Percentiles rank a stretch among this genome's conserved stretches.
Evolutionary conservation across 2,888 invertebrate genomes (phyloP).

Genomic region (Adineta ricciae): DNA sequence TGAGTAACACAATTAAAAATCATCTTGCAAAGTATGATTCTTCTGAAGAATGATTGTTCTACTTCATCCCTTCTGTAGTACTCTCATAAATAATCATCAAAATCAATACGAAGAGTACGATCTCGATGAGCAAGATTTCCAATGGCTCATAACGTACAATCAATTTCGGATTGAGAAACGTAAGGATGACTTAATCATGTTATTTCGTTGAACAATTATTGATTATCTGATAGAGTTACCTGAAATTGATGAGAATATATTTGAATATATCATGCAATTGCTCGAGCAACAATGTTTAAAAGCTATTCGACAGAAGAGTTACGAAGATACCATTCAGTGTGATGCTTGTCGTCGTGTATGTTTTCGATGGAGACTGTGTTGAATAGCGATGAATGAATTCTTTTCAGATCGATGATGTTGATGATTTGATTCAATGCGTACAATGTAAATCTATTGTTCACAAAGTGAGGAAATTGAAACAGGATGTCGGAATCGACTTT

Average conservation of each 20-base stretch:
- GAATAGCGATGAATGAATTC: too few species aligned
- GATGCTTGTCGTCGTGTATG: not conserved
- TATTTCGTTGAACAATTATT: too few species aligned
- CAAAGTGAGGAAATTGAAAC: not conserved
- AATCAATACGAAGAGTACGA: not conserved
- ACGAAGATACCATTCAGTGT: not conserved
- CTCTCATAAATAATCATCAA: not conserved
- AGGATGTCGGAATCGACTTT: too few species aligned
- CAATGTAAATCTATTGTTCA: not conserved
- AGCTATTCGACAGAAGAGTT: not conserved
- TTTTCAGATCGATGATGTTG: slow-evolving; percentile 16
- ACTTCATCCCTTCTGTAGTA: not conserved
- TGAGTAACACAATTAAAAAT: not conserved
- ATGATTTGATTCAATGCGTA: not conserved
- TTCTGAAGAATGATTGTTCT: not conserved
- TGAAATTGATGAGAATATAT: not conserved
- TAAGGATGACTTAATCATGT: not conserved
- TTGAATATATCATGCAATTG: slow-evolving; percentile 17
- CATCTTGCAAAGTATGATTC: not conserved
- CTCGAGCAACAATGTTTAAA: not conserved
- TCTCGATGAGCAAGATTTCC: slow-evolving; percentile 4
- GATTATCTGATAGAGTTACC: not conserved
- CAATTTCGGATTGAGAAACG: slow-evolving; percentile 1
- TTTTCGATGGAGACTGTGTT: not conserved
- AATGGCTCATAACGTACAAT: not conserved